Base-by-base conservation (phyloP, 1,140 invertebrate genomes). In the Drosophila elegans region DNA sequence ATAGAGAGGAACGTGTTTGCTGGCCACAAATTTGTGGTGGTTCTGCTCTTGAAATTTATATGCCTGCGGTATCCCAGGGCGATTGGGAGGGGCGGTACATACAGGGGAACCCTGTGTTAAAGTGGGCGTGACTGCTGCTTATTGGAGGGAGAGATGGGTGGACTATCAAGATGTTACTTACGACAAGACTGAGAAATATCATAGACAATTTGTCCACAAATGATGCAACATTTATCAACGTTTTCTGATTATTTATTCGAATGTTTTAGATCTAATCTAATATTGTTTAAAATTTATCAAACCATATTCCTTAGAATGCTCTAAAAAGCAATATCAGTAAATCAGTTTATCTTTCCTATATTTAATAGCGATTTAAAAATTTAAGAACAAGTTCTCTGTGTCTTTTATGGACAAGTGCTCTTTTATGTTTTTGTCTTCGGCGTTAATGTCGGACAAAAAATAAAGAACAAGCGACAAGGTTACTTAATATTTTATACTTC, bases 1-100 rank as follows among this genome's bases (percentile, higher is more conserved):
- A 86, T 86, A 86, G 83, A 88, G 74, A 82, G 74, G 59, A 86
- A 86, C 82, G 82, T 86, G 82, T 88, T 86, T 74, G 75, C 64
- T 82, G 71, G 69, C 82, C 83, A 82, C 82, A 86, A 88, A 82
- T 88, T 83, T 86, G 83, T 67, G 82, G 82, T 86, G 66, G 81
- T 62, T 80, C 62, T 52, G 64, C 67, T 69, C 51, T 76, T 64
- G 80, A 84, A 78, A 85, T 85, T 77, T 85, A 85, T 85, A 80
- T 85, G 62, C 81, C 77, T 63, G 55, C 54, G 48, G 67, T 68
- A 68, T 44, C 38, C 59, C 60, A 52, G 38, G 62, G 46, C 12
- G 12, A 34, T 38, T 12, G 13, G 25, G n/a, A 16, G 29, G 29
- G 29, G 21, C 0, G n/a, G 12, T 12, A 16, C 39, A 54, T 54